These are phyloP conservation scores for Panagrolaimus sp. DNA, from an alignment of 1,140 invertebrate species.

Conservation along the genomic window DNA sequence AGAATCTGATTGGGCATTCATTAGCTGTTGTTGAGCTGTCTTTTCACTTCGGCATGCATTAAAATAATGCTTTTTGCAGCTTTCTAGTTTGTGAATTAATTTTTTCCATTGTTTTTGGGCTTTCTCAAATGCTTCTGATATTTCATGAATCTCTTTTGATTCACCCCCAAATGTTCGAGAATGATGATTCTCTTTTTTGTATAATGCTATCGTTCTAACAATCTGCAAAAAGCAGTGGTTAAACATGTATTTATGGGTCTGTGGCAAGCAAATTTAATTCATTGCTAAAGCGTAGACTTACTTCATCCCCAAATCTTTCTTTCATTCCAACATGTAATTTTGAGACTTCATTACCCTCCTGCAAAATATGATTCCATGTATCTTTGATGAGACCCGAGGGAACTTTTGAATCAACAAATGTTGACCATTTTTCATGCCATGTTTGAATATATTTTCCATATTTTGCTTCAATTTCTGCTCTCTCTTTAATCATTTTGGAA, in stretches of 20 bases:
- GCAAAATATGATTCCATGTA: conserved; percentile 30
- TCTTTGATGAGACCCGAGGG: conserved; percentile 18
- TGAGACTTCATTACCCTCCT: conserved; percentile 41
- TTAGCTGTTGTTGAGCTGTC: conserved; percentile 50
- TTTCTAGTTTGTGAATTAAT: conserved; percentile 46
- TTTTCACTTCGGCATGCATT: conserved; percentile 49
- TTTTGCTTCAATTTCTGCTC: conserved; percentile 47
- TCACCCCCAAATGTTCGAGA: conserved; percentile 46
- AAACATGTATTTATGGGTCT: too few species aligned
- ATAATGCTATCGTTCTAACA: conserved; percentile 47
- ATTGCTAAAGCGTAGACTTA: too few species aligned
- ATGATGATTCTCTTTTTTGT: conserved; percentile 55
- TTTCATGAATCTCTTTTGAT: conserved; percentile 49
- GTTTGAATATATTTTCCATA: conserved; percentile 44
- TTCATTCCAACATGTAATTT: conserved; percentile 41
- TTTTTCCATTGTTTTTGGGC: conserved; percentile 57
- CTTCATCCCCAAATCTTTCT: conserved; percentile 47
- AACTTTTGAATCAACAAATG: conserved; percentile 36
- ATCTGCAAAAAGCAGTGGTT: conserved; percentile 33
- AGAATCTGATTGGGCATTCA: conserved; percentile 39
- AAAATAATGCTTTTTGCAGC: conserved; percentile 43
- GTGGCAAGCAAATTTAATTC: too few species aligned
- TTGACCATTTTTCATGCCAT: conserved; percentile 46
- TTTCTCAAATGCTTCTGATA: conserved; percentile 57
- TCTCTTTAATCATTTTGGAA: conserved; percentile 44